Percentiles rank a stretch among this genome's conserved stretches.
These are phyloP conservation scores for Magallana nippona DNA, from an alignment of 2,888 invertebrate species.

Conservation along the genomic window DNA sequence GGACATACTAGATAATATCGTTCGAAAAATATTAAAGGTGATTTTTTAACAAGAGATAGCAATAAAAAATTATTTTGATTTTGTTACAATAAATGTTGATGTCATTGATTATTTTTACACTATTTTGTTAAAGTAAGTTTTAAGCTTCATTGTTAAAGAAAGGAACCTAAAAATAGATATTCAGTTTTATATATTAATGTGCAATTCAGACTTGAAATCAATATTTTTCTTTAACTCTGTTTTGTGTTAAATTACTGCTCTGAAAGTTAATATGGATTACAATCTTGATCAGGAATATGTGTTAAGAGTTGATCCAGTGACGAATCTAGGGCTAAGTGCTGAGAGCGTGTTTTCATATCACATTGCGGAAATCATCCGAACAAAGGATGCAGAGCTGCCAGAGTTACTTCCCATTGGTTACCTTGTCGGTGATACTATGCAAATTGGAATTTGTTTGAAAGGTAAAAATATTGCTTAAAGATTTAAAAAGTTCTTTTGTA, in stretches of 20 bases:
- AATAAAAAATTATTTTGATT: neutral
- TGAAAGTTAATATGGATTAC: too few relatives aligned
- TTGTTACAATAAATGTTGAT: too few relatives aligned
- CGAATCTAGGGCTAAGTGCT: slow-evolving; percentile 89
- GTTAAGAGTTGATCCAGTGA: slow-evolving; percentile 94
- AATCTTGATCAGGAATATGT: slow-evolving; percentile 86
- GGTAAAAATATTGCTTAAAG: slow-evolving; percentile 58
- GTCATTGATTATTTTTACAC: too few relatives aligned
- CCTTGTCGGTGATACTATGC: slow-evolving; percentile 85
- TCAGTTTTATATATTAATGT: too few relatives aligned
- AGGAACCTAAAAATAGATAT: too few relatives aligned
- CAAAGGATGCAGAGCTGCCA: slow-evolving; percentile 84
- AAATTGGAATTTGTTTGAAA: slow-evolving; percentile 82
- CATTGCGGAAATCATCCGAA: slow-evolving; percentile 86
- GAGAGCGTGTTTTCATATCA: slow-evolving; percentile 97
- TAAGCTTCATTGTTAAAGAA: too few relatives aligned
- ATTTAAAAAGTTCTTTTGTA: too few relatives aligned
- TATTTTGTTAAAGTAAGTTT: too few relatives aligned
- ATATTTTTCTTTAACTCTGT: too few relatives aligned
- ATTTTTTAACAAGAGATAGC: slow-evolving; percentile 38
- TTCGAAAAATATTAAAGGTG: slow-evolving; percentile 92
- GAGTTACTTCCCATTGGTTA: slow-evolving; percentile 96
- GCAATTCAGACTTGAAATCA: too few relatives aligned
- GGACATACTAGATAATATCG: slow-evolving; percentile 95
- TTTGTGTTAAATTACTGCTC: too few relatives aligned